These are phyloP conservation scores for Trichomalopsis sarcophagae DNA, from an alignment of 1,140 invertebrate species.

Conservation along the genomic window DNA sequence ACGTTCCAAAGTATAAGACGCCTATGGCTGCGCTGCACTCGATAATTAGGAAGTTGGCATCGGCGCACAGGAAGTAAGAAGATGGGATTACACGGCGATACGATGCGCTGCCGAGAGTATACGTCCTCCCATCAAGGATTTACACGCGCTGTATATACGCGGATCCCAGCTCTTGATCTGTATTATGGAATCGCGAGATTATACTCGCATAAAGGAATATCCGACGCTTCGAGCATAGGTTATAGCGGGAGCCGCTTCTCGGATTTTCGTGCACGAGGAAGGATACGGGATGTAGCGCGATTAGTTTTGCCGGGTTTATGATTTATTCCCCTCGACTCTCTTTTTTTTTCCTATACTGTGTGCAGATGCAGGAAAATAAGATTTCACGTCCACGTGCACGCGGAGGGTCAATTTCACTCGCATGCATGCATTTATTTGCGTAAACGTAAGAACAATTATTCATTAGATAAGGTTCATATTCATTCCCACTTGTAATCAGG, in stretches of 20 bases:
- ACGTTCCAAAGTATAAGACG: neutral
- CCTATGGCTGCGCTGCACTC: neutral
- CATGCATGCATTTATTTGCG: neutral
- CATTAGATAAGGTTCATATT: too few species aligned
- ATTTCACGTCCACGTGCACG: neutral
- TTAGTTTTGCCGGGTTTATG: slow-evolving; percentile 43
- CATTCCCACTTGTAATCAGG: neutral
- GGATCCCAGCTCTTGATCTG: neutral
- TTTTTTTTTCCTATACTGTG: neutral
- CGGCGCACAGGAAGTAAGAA: neutral
- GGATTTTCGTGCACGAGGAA: neutral
- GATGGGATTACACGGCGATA: neutral
- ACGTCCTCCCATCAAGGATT: neutral
- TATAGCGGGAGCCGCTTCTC: neutral
- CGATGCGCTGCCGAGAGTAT: neutral
- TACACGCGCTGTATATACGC: neutral
- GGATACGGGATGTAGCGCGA: slow-evolving; percentile 5
- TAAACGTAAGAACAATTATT: neutral
- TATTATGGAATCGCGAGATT: slow-evolving; percentile 33
- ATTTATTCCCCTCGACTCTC: slow-evolving; percentile 21
- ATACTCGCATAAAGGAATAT: slow-evolving; percentile 30
- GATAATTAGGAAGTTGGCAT: slow-evolving; percentile 40
- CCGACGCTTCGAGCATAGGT: neutral
- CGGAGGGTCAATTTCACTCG: neutral
- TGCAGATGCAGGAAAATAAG: neutral